Base-by-base conservation (phyloP, 2,888 invertebrate species). In the Mythimna ferrago region DNA sequence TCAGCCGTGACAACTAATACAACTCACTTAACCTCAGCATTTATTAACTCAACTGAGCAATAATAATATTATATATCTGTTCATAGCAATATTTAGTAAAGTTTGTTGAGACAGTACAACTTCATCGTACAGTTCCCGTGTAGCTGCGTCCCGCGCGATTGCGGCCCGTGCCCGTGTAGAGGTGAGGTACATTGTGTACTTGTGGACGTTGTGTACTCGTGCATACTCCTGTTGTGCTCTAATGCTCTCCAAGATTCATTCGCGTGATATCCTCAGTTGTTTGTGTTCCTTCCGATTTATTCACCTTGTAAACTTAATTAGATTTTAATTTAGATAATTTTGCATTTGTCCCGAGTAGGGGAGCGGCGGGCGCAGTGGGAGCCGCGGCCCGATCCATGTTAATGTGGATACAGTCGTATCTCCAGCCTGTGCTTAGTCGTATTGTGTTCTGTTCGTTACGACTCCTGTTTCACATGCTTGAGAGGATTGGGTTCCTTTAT, bases 321-420 rank as follows among this genome's bases (percentile, higher is more conserved):
- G 65, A 78, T 82, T 81, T 84, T 68, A 84, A 82, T 82, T 41
- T 70, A 62, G 66, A 71, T 76, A 70, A 84, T 71, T 61, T 71
- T 63, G 26, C 67, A 67, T 72, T 70, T 65, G 62, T 72, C 60
- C 14, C 44, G 14, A 11, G 71, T 7, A 21, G n/a, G 54, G n/a
- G 41, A n/a, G 61, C 67, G 65, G 41, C 38, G 58, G n/a, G 41
- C 21, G 60, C 70, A 62, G 44, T 53, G 60, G n/a, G 21, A 26
- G 19, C 11, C 5, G 11, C 21, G 9, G 51, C 6, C 16, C 19
- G 7, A 51, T 51, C 5, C 44, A 19, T 51, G 51, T 53, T 53
- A 21, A 53, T n/a, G 69, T 54, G 54, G n/a, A 48, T 41, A 66
- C 66, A 53, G 19, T 57, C 53, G 58, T 63, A 63, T 67, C 64